Evolutionary conservation across 2,888 invertebrate genomes (phyloP).

Genomic region (Sesia apiformis): DNA sequence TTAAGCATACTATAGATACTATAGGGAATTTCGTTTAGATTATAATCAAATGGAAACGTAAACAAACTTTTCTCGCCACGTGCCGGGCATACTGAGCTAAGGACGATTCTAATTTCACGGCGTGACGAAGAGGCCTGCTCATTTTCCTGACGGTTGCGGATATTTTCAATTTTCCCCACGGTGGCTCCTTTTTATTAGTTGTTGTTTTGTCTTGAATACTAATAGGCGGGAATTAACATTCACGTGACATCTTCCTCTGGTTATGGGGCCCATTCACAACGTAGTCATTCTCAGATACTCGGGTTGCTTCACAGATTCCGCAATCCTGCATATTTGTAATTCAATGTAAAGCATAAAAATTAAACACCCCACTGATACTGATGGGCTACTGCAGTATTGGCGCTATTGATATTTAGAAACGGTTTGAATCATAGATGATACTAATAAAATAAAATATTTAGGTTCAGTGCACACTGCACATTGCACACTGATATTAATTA

Average conservation of each 20-base stretch:
- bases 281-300: no score
- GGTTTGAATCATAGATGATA: no score
- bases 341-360: no score
- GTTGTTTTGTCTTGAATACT: slow-evolving; percentile 69
- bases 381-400: no score
- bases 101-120: slow-evolving; percentile 59
- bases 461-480: no score
- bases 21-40: slow-evolving; percentile 32
- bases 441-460: no score
- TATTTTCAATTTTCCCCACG: slow-evolving; percentile 71
- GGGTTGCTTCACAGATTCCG: no score
- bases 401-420: no score
- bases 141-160: slow-evolving; percentile 69
- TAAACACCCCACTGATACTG: no score
- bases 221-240: slow-evolving; percentile 58
- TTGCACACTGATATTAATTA: no score
- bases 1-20: slow-evolving; percentile 9
- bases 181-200: slow-evolving; percentile 68
- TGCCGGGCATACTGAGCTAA: slow-evolving; percentile 43
- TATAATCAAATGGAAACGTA: slow-evolving; percentile 58
- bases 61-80: slow-evolving; percentile 60
- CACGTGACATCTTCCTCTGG: slow-evolving; percentile 38
- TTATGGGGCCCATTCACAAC: slow-evolving; percentile 11
- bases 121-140: slow-evolving; percentile 59
- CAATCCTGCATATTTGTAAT: no score